Evolutionary conservation across 2,797 vertebrate species (phyloP).

Genomic region (Chromis chromis): DNA sequence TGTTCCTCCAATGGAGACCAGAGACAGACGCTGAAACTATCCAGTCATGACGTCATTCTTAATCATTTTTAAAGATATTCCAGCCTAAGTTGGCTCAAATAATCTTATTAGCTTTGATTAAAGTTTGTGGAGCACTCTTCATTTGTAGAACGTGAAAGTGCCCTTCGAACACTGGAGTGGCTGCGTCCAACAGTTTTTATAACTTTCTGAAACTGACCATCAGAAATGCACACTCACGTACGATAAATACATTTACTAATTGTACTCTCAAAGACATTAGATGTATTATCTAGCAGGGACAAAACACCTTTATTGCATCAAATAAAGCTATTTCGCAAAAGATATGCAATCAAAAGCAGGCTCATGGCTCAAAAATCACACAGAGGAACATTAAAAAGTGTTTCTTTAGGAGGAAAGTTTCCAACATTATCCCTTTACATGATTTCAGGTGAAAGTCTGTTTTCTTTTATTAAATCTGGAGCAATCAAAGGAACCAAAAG

Average conservation of each 20-base stretch:
- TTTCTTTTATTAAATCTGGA: constrained; percentile 14
- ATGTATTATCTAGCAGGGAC: no score
- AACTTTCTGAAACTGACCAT: no score
- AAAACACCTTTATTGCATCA: no score
- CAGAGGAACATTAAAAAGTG: not conserved
- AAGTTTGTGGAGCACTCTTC: not conserved
- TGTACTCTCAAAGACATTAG: no score
- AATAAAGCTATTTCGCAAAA: no score
- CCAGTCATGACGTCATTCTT: not conserved
- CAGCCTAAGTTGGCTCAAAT: constrained; percentile 5
- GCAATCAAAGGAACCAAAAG: not conserved
- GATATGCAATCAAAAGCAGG: not conserved
- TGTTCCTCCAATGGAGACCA: not conserved
- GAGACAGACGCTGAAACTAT: constrained; percentile 6
- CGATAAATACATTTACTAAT: no score
- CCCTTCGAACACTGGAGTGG: not conserved
- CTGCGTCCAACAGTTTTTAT: no score
- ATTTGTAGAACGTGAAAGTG: not conserved
- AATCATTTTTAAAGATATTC: constrained; percentile 5
- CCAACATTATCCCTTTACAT: not conserved
- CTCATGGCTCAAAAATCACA: not conserved
- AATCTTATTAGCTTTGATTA: not conserved
- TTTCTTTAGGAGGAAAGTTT: not conserved
- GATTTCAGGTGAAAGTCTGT: not conserved
- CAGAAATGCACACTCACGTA: no score